Evolutionary conservation across 2,888 invertebrate species (phyloP).

Genomic region (Scaptomyza parva): DNA sequence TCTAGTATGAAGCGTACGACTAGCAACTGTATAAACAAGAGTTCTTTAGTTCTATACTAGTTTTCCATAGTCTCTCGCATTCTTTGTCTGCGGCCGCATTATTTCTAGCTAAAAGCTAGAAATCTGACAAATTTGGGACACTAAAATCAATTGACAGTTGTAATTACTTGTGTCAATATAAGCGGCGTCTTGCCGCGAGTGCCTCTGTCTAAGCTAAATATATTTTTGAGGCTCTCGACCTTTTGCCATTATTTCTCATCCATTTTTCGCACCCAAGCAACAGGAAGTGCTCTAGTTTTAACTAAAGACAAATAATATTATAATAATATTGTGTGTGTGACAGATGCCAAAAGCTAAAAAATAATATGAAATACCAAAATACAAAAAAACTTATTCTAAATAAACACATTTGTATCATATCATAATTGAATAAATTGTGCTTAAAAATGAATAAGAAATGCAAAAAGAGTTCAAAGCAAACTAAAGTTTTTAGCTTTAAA

Average conservation of each 20-base stretch:
- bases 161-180: constrained; percentile 76
- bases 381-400: too few relatives aligned
- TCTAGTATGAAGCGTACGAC: constrained; percentile 42
- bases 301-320: background rate
- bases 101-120: constrained; percentile 65
- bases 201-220: constrained; percentile 8
- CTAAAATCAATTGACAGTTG: constrained; percentile 77
- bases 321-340: background rate
- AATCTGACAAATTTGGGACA: constrained; percentile 74
- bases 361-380: background rate
- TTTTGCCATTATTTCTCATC: constrained; percentile 37
- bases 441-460: too few relatives aligned
- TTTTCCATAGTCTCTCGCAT: background rate
- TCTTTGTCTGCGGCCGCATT: background rate
- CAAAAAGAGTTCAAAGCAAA: too few relatives aligned
- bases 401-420: too few relatives aligned
- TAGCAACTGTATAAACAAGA: constrained; percentile 70
- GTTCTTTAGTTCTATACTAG: background rate
- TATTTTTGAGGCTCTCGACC: constrained; percentile 27
- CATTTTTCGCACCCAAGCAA: constrained; percentile 39
- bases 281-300: constrained; percentile 39
- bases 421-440: too few relatives aligned
- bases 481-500: too few relatives aligned
- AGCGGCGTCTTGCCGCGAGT: constrained; percentile 9
- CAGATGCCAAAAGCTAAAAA: background rate